These are phyloP conservation scores for Prunella himalayana DNA, from an alignment of 2,113 vertebrate species.

Conservation along the genomic window DNA sequence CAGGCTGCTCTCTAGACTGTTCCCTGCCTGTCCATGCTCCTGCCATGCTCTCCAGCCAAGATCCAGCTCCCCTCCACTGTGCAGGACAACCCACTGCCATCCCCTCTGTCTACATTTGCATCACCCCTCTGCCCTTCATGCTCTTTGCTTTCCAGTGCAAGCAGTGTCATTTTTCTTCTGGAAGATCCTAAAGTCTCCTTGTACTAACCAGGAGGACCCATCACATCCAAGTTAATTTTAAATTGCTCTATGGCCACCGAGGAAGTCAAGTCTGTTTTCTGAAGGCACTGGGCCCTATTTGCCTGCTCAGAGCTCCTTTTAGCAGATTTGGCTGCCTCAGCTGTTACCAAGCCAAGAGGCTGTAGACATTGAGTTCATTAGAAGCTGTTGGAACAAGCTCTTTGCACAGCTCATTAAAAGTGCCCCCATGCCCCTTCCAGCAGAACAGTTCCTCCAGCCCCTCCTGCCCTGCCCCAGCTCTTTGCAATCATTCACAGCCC, in stretches of 20 bases:
- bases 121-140: background rate
- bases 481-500: constrained; percentile 68
- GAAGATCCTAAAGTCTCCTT: constrained; percentile 4
- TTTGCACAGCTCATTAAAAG: constrained; percentile 69
- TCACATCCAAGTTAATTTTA: constrained; percentile 35
- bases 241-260: background rate
- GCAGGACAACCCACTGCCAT: background rate
- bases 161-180: background rate
- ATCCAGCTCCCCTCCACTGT: background rate
- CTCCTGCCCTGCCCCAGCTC: constrained; percentile 17
- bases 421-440: constrained; percentile 46
- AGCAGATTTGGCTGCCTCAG: constrained; percentile 57
- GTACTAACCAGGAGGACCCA: background rate
- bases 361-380: constrained; percentile 68
- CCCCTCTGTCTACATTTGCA: background rate
- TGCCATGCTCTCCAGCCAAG: background rate
- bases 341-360: constrained; percentile 39
- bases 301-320: constrained; percentile 39
- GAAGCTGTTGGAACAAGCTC: constrained; percentile 65
- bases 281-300: constrained; percentile 27
- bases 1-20: background rate
- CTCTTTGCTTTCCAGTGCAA: background rate
- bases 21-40: background rate
- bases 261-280: constrained; percentile 53
- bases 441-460: constrained; percentile 33